Base-by-base conservation (phyloP, 2,797 vertebrate species). In the Chiroxiphia lanceolata region DNA sequence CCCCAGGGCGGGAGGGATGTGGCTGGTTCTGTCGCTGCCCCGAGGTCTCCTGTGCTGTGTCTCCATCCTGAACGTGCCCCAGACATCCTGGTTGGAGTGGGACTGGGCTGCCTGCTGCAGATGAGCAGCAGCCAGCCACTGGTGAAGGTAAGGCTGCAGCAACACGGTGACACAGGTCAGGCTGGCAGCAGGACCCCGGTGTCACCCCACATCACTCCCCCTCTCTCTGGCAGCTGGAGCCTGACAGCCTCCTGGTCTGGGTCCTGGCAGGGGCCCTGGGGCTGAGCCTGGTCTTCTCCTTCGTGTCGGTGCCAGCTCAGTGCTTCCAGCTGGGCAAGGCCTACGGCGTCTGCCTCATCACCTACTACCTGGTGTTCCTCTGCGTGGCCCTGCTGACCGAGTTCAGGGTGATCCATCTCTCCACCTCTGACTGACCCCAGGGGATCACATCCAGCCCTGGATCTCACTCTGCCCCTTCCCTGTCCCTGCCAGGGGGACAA, bases 31-130 rank as follows among this genome's bases (percentile, higher is more conserved):
- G 1, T 31, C 0, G 0, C 25, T 38, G 26, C 36, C 29, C 36
- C 0, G 0, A n/a, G 25, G 44, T 45, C 71, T 79, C 45, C 29
- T 3, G 31, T 2, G 6, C 14, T 71, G 45, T 4, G 4, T 48
- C 15, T 72, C 26, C 71, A 21, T 97, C 97, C 98, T 99, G 98
- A 98, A 97, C 97, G 0, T 5, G 56, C 69, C 40, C 42, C 98
- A 99, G 99, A 99, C 90, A 98, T 99, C 97, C 96, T 99, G 72
- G 98, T 99, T 3, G 99, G 99, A 0, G 98, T 99, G 64, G 99
- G 99, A 23, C 97, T 99, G 11, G 99, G 99, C 94, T 99, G 98
- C 96, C 95, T 99, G 80, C 47, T 99, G 31, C 99, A 99, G 97
- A 98, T 98, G 97, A 81, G 96, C 53, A 89, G 96, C 88, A 97